Evolutionary conservation across 2,888 invertebrate genomes (phyloP).

Genomic region (Nasonia oneida): DNA sequence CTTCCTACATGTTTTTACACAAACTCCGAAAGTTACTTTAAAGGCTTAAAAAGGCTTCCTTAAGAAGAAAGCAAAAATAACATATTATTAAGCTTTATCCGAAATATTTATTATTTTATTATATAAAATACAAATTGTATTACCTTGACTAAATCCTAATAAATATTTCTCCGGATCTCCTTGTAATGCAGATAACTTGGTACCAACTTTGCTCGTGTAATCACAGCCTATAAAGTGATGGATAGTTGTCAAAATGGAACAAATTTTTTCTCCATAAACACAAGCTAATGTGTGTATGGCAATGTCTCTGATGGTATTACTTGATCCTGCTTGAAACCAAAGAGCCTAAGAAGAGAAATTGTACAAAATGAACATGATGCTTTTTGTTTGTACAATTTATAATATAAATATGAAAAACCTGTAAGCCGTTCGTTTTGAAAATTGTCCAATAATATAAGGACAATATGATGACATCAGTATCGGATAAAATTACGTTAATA

Average conservation of each 20-base stretch:
- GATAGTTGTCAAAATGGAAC: not conserved
- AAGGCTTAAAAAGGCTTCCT: too few relatives aligned
- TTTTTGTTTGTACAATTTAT: not conserved
- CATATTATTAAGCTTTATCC: not conserved
- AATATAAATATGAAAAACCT: not conserved
- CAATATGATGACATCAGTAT: not conserved
- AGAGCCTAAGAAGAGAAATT: not conserved
- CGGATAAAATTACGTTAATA: not conserved
- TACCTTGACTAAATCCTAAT: constrained; percentile 24
- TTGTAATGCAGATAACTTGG: not conserved
- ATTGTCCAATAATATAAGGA: not conserved
- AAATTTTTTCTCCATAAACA: not conserved
- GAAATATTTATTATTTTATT: not conserved
- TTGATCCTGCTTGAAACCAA: not conserved
- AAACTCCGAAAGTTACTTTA: too few relatives aligned
- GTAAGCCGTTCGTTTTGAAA: not conserved
- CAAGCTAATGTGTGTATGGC: not conserved
- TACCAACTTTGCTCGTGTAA: constrained; percentile 28
- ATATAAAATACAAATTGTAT: not conserved
- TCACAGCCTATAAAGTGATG: constrained; percentile 8
- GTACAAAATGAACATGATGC: not conserved
- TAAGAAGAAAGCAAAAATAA: not conserved
- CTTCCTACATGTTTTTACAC: too few relatives aligned
- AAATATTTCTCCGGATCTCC: not conserved
- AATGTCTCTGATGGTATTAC: constrained; percentile 1